phyloP scores from a whole-genome alignment of 2,888 invertebrate species.

The Apamea monoglypha region DNA sequence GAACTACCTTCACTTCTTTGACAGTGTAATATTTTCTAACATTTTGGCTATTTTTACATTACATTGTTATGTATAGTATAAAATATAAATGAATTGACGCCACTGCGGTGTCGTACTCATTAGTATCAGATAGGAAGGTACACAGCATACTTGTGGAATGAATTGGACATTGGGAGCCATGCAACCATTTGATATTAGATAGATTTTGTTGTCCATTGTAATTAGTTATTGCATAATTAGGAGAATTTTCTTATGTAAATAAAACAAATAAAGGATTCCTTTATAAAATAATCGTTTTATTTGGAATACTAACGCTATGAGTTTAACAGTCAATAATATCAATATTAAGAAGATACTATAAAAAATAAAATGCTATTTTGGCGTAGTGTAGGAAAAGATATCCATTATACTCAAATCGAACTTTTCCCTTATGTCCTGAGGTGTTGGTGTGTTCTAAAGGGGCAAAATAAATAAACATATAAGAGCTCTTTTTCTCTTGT shows the following conservation, averaged over 20 bases:
- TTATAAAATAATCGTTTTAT: conserved; percentile 79
- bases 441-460: conserved; percentile 72
- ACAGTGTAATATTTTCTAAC: conserved; percentile 53
- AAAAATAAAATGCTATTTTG: conserved; percentile 30
- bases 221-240: conserved; percentile 87
- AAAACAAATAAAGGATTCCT: conserved; percentile 88
- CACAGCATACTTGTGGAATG: conserved; percentile 56
- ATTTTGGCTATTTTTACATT: conserved; percentile 57
- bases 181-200: conserved; percentile 86
- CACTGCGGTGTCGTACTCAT: conserved; percentile 57
- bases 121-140: conserved; percentile 59
- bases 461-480: conserved; percentile 26
- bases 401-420: conserved; percentile 68
- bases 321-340: conserved; percentile 26
- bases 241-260: conserved; percentile 90
- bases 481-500: neutral
- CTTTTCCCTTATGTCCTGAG: conserved; percentile 62
- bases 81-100: conserved; percentile 54
- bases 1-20: conserved; percentile 45
- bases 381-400: conserved; percentile 68
- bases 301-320: conserved; percentile 64
- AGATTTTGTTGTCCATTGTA: conserved; percentile 88
- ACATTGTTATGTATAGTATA: conserved; percentile 47
- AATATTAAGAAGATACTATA: neutral
- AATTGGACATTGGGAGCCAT: conserved; percentile 73